Percentiles rank a stretch among this genome's conserved stretches.
phyloP scores from a whole-genome alignment of 2,113 vertebrate species.

The Baryphthengus martii region DNA sequence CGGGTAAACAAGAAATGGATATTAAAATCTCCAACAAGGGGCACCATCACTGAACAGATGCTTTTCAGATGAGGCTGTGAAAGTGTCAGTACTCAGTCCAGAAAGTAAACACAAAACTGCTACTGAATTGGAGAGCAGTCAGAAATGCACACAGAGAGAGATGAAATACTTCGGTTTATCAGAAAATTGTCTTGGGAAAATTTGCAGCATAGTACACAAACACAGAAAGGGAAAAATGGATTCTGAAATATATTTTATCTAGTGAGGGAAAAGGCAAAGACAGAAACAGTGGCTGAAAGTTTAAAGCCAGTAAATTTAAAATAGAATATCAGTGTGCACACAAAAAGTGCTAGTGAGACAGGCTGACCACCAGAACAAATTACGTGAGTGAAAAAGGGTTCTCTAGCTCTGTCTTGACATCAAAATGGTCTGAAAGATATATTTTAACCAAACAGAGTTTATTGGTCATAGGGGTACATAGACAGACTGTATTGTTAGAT shows the following conservation, averaged over 20 bases:
- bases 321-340: neutral
- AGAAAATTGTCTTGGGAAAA: neutral
- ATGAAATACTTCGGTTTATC: neutral
- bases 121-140: neutral
- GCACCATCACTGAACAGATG: neutral
- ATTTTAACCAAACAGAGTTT: neutral
- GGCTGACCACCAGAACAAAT: neutral
- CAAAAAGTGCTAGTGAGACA: neutral
- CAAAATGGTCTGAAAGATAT: neutral
- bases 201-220: neutral
- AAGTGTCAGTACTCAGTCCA: neutral
- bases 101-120: neutral
- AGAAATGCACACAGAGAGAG: neutral
- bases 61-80: neutral
- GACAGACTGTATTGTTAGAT: neutral
- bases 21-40: neutral
- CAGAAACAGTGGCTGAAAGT: neutral
- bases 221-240: fast-evolving
- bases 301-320: neutral
- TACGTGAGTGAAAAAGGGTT: neutral
- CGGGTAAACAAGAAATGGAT: neutral
- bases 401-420: neutral
- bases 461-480: neutral
- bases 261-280: neutral
- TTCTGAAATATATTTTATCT: neutral